These are phyloP conservation scores for Tenualosa thibaudeaui DNA, from an alignment of 2,797 vertebrate genomes.

Conservation along the genomic window DNA sequence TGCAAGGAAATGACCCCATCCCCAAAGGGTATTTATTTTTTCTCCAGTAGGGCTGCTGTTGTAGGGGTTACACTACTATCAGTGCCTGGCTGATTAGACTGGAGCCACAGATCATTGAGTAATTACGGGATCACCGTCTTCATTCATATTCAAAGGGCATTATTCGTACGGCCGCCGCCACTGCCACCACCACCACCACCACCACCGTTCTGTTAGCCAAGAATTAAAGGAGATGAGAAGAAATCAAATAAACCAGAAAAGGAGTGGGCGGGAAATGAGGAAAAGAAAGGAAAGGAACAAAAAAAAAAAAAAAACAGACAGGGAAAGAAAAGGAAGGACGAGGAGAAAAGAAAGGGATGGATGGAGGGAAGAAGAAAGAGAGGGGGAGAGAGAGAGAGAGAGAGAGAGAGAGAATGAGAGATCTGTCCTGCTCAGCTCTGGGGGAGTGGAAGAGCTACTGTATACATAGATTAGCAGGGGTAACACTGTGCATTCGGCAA, in stretches of 20 bases:
- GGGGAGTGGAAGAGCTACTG: slow-evolving; percentile 48
- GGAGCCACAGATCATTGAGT: slow-evolving; percentile 14
- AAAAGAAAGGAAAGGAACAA: not conserved
- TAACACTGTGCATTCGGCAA: slow-evolving; percentile 58
- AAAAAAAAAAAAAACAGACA: not conserved
- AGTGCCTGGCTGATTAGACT: not conserved
- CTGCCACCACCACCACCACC: no score
- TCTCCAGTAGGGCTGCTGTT: not conserved
- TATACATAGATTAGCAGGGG: slow-evolving; percentile 55
- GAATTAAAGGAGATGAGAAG: slow-evolving; percentile 16
- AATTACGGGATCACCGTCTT: slow-evolving; percentile 13
- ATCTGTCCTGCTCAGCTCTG: slow-evolving; percentile 32
- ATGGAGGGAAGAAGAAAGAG: not conserved
- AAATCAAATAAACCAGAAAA: not conserved
- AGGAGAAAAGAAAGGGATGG: not conserved
- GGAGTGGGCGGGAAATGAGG: not conserved
- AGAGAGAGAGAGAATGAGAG: not conserved
- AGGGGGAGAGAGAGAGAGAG: not conserved
- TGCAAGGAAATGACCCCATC: not conserved
- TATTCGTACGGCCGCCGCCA: not conserved
- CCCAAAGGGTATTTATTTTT: not conserved
- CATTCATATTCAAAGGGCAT: slow-evolving; percentile 8
- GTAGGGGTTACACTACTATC: not conserved
- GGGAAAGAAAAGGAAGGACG: not conserved
- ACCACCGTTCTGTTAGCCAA: not conserved